Conservation (phyloP, 1,140 invertebrate genomes). For the Drosophila ogumai region DNA sequence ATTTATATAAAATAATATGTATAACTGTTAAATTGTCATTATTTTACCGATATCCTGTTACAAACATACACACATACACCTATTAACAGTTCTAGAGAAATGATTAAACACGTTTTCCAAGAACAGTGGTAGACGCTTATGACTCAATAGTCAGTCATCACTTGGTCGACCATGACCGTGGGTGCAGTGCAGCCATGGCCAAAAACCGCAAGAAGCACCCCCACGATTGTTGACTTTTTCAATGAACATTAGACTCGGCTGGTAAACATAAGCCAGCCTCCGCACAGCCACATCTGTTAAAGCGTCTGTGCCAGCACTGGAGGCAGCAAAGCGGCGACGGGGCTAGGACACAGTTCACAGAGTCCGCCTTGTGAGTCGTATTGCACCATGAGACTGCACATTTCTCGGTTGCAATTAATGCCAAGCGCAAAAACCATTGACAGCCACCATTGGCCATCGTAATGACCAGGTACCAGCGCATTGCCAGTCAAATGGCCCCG, state of each 20-base stretch:
- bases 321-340: background rate
- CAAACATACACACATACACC: background rate
- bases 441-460: slow-evolving; percentile 53
- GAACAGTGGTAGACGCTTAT: slow-evolving; percentile 24
- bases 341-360: slow-evolving; percentile 32
- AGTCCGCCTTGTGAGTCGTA: slow-evolving; percentile 25
- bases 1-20: too few relatives aligned
- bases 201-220: slow-evolving; percentile 6
- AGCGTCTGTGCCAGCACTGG: slow-evolving; percentile 1
- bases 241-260: slow-evolving; percentile 38
- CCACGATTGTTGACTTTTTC: slow-evolving; percentile 19
- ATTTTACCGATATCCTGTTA: slow-evolving; percentile 1
- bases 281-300: slow-evolving; percentile 22
- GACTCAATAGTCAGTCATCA: slow-evolving; percentile 39
- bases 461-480: slow-evolving; percentile 60
- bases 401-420: slow-evolving; percentile 59
- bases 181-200: slow-evolving; percentile 12
- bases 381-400: slow-evolving; percentile 67
- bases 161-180: slow-evolving; percentile 39
- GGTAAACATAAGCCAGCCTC: slow-evolving; percentile 43
- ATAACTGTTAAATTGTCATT: background rate
- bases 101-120: background rate
- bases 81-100: slow-evolving; percentile 3
- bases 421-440: slow-evolving; percentile 44
- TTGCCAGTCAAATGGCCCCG: slow-evolving; percentile 26